Percentiles rank a stretch among this genome's conserved stretches.
Evolutionary conservation across 37 sponge, comb jelly and placozoan genomes (phyloP).

Genomic region (Agelas oroides): DNA sequence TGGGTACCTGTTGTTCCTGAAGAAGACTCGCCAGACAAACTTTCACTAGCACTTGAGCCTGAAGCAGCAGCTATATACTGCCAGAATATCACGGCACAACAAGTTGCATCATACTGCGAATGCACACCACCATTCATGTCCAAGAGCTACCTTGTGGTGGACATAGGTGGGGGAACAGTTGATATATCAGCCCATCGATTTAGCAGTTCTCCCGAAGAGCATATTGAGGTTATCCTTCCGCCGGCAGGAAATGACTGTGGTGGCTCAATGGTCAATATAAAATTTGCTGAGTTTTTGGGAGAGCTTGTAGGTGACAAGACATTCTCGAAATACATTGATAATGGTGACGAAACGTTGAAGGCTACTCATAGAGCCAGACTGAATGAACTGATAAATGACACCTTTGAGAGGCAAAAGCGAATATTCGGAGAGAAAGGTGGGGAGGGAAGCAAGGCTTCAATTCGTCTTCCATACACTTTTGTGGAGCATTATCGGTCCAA

Average conservation of each 20-base stretch:
- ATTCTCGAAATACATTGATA: neutral
- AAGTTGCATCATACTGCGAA: too few species aligned
- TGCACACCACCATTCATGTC: neutral
- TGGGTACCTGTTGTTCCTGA: too few species aligned
- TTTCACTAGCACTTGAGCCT: slow-evolving; percentile 55
- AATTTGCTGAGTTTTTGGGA: slow-evolving; percentile 22
- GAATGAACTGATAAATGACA: slow-evolving; percentile 7
- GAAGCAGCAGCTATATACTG: slow-evolving; percentile 55
- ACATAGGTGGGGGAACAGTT: slow-evolving; percentile 55
- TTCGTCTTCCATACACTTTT: too few species aligned
- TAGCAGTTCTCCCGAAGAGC: neutral
- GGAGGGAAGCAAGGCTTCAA: neutral
- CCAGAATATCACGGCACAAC: neutral
- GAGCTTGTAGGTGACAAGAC: slow-evolving; percentile 6
- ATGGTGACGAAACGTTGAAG: neutral
- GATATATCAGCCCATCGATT: slow-evolving; percentile 44
- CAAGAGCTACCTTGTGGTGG: slow-evolving; percentile 26
- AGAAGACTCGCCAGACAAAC: slow-evolving; percentile 16
- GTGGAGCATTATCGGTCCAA: neutral
- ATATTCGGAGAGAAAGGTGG: slow-evolving; percentile 13
- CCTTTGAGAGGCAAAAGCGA: slow-evolving; percentile 36
- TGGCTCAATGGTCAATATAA: slow-evolving; percentile 30
- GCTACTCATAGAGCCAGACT: neutral
- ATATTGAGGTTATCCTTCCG: slow-evolving; percentile 19
- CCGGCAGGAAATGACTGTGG: slow-evolving; percentile 48